Evolutionary conservation across 2,113 vertebrate species (phyloP).

Genomic region (Suricata suricatta): DNA sequence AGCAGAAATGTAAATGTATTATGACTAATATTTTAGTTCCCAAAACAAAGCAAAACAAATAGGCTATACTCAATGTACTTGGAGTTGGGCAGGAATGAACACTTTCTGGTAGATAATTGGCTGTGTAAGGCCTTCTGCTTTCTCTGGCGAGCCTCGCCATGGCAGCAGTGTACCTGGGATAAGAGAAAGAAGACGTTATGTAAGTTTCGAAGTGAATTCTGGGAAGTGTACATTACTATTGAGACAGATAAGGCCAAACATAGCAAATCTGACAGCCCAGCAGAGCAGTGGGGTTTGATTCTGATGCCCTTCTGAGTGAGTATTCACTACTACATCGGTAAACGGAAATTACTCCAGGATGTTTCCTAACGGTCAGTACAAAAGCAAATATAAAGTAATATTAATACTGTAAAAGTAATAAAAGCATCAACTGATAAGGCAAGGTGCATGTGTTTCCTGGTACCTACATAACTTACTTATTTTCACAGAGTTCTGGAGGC

Average conservation of each 20-base stretch:
- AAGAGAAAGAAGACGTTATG: neutral
- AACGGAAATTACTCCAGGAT: neutral
- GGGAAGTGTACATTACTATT: neutral
- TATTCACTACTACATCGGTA: neutral
- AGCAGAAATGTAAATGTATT: neutral
- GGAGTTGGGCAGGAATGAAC: neutral
- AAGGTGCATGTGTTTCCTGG: neutral
- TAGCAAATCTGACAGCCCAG: neutral
- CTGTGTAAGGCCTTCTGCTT: neutral
- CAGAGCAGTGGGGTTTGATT: neutral
- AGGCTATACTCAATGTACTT: conserved; percentile 49
- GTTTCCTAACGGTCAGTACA: neutral
- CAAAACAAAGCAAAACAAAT: neutral
- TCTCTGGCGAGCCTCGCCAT: neutral
- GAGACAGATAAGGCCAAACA: neutral
- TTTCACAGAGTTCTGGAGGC: neutral
- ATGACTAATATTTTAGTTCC: neutral
- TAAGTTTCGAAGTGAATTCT: neutral
- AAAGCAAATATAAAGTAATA: neutral
- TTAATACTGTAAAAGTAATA: neutral
- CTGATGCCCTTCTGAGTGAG: neutral
- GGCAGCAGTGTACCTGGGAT: conserved; percentile 23
- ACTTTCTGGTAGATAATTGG: accelerated
- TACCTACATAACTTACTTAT: neutral
- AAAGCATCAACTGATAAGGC: neutral